These are phyloP conservation scores for Salvelinus sp. DNA, from an alignment of 2,113 vertebrate genomes.

Conservation along the genomic window DNA sequence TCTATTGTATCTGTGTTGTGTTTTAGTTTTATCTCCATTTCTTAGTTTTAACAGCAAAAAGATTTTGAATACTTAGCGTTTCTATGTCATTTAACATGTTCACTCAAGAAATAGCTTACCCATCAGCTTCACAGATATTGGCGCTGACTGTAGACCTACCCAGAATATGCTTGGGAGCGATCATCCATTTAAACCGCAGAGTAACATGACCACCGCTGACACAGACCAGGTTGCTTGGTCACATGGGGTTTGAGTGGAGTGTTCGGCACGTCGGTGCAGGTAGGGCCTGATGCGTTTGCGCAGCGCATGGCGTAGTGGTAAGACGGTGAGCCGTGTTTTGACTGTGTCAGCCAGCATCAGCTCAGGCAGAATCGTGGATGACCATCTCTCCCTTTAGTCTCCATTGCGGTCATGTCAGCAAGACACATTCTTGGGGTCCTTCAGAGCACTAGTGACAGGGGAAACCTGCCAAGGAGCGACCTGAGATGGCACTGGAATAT, in stretches of 20 bases:
- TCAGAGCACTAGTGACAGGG: constrained; percentile 50
- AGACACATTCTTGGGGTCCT: constrained; percentile 5
- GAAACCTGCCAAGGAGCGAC: not conserved
- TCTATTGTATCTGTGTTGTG: not conserved
- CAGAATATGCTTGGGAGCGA: not conserved
- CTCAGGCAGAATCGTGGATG: constrained; percentile 53
- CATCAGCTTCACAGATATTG: too few species aligned
- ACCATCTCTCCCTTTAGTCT: constrained; percentile 35
- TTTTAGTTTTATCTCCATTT: not conserved
- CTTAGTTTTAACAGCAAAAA: too few species aligned
- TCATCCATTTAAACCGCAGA: constrained; percentile 1
- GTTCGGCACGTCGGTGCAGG: constrained; percentile 61
- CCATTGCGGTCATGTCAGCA: constrained; percentile 59
- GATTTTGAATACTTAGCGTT: too few species aligned
- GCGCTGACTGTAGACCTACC: too few species aligned
- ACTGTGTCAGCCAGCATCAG: constrained; percentile 71
- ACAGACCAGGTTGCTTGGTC: constrained; percentile 72
- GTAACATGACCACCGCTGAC: constrained; percentile 67
- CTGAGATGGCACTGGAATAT: not conserved
- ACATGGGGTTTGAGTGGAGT: constrained; percentile 58
- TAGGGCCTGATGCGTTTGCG: constrained; percentile 58
- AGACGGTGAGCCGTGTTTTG: constrained; percentile 62
- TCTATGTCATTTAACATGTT: too few species aligned
- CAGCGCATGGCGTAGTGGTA: constrained; percentile 58
- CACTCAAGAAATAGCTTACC: too few species aligned